Evolutionary conservation across 2,888 invertebrate species (phyloP).

Genomic region (Drosophila aldrichi): DNA sequence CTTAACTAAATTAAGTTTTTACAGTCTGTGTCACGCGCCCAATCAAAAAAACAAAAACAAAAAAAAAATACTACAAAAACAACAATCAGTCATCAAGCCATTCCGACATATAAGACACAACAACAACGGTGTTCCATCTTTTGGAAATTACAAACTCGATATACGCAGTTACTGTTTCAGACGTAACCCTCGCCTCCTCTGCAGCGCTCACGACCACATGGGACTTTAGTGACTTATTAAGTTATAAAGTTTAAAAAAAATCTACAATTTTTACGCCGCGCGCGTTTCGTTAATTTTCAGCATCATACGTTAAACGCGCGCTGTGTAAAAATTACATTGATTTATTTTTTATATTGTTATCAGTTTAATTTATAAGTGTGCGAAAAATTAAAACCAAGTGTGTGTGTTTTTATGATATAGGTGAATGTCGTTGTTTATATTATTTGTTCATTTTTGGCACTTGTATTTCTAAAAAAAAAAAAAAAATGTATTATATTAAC

Average conservation of each 20-base stretch:
- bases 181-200: conserved; percentile 7
- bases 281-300: conserved; percentile 57
- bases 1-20: conserved; percentile 29
- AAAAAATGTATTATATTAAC: conserved; percentile 72
- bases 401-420: conserved; percentile 55
- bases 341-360: conserved; percentile 23
- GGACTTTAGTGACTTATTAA: conserved; percentile 76
- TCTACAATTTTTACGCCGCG: conserved; percentile 66
- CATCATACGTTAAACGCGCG: conserved; percentile 64
- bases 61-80: background rate
- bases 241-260: conserved; percentile 52
- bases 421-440: conserved; percentile 59
- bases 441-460: conserved; percentile 70
- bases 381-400: conserved; percentile 47
- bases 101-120: conserved; percentile 60
- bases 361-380: conserved; percentile 33
- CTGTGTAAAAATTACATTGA: conserved; percentile 61
- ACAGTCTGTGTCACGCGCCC: conserved; percentile 50
- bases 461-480: conserved; percentile 50
- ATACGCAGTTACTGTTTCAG: conserved; percentile 55
- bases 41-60: conserved; percentile 6
- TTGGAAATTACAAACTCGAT: conserved; percentile 71
- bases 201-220: conserved; percentile 54
- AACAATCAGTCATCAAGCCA: conserved; percentile 64
- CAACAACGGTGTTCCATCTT: conserved; percentile 59